Percentiles rank a stretch among this genome's conserved stretches.
Conservation (phyloP, 2,888 invertebrate species). For the Cephus spinipes region DNA sequence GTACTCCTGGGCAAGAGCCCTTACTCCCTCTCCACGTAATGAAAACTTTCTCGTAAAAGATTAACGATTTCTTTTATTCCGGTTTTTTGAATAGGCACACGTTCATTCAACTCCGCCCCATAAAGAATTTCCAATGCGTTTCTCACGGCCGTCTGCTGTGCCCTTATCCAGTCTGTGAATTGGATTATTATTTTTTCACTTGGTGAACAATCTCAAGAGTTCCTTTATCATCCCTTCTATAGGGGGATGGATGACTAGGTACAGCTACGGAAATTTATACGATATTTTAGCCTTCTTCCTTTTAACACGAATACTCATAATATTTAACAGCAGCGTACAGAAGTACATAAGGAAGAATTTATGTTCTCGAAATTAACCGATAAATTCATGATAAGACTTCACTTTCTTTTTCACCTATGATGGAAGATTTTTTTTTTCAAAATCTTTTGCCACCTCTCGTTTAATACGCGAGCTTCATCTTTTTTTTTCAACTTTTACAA, state of each 20-base stretch:
- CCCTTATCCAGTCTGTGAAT: constrained; percentile 29
- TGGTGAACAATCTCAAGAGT: neutral
- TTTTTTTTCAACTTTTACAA: too few relatives aligned
- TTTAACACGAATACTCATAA: neutral
- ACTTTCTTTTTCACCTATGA: neutral
- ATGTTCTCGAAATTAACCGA: neutral
- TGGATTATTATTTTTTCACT: constrained; percentile 34
- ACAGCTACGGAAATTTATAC: neutral
- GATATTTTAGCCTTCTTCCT: neutral
- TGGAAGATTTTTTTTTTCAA: neutral
- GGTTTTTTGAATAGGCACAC: constrained; percentile 27
- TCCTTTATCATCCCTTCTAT: neutral
- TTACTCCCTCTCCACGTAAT: neutral
- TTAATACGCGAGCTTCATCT: too few relatives aligned
- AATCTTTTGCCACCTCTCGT: neutral
- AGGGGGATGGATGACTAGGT: neutral
- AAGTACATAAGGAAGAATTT: neutral
- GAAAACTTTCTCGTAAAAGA: constrained; percentile 22
- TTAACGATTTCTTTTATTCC: constrained; percentile 33
- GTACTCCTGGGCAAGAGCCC: constrained; percentile 3
- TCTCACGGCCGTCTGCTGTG: constrained; percentile 14
- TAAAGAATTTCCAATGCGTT: constrained; percentile 27
- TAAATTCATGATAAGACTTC: neutral
- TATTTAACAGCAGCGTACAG: neutral
- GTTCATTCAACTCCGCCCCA: constrained; percentile 31